These are phyloP conservation scores for Sebastes baramenuke DNA, from an alignment of 2,797 vertebrate species.

Conservation along the genomic window DNA sequence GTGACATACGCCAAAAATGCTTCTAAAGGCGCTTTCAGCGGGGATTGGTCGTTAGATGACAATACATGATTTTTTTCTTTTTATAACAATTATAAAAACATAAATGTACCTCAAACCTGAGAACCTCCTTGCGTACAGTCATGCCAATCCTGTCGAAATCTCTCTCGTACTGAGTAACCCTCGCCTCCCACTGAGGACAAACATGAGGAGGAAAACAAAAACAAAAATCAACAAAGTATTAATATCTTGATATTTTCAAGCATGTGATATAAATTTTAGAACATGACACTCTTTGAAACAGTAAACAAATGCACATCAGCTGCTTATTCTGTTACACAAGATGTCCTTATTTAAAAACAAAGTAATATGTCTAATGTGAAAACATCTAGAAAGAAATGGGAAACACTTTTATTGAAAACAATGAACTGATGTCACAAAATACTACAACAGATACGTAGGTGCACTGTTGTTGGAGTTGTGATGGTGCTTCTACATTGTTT, in stretches of 20 bases:
- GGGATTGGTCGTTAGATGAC: background rate
- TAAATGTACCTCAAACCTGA: conserved; percentile 90
- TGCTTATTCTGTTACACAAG: background rate
- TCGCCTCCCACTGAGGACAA: conserved; percentile 90
- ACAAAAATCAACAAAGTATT: rapidly evolving
- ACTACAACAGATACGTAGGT: no score
- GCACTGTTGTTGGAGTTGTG: no score
- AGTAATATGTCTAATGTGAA: no score
- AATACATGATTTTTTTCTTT: background rate
- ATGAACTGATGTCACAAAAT: no score
- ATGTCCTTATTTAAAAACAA: no score
- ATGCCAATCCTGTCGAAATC: conserved; percentile 93
- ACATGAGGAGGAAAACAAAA: conserved; percentile 11
- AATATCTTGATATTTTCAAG: background rate
- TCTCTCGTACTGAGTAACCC: conserved; percentile 91
- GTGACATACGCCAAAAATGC: no score
- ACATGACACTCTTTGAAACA: background rate
- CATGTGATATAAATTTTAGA: background rate
- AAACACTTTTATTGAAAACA: no score
- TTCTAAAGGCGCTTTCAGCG: no score
- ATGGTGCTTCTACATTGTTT: no score
- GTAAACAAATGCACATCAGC: background rate
- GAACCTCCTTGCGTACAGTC: conserved; percentile 92
- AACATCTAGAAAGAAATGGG: no score
- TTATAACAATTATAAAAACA: background rate